These are phyloP conservation scores for Tortricodes alternella DNA, from an alignment of 2,888 invertebrate species.

Conservation along the genomic window DNA sequence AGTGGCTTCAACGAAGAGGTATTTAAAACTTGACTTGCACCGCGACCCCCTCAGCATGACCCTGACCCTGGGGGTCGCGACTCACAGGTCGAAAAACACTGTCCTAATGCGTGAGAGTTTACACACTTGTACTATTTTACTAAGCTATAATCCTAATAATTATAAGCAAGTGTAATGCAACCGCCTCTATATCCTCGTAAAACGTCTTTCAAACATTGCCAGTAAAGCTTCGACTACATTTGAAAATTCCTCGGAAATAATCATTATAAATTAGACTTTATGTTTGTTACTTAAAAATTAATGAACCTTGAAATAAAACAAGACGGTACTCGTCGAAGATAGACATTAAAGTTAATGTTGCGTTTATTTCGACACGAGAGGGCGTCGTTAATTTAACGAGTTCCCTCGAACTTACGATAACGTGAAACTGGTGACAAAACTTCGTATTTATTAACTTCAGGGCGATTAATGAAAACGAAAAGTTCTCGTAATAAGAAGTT, in stretches of 20 bases:
- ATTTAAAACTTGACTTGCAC: too few species aligned
- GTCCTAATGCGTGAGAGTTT: too few species aligned
- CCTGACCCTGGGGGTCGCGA: too few species aligned
- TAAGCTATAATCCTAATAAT: too few species aligned
- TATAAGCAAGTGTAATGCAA: too few species aligned
- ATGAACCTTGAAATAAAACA: slow-evolving; percentile 11
- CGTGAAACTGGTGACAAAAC: not conserved
- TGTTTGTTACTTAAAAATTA: slow-evolving; percentile 11
- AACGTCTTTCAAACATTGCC: too few species aligned
- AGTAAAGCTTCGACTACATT: not conserved
- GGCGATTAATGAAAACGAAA: not conserved
- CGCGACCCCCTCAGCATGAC: too few species aligned
- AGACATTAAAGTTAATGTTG: slow-evolving; percentile 16
- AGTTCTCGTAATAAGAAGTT: slow-evolving; percentile 13
- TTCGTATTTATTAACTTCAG: slow-evolving; percentile 3
- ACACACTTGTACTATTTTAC: too few species aligned
- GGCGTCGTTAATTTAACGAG: slow-evolving; percentile 17
- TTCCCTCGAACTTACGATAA: slow-evolving; percentile 1
- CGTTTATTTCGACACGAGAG: slow-evolving; percentile 14
- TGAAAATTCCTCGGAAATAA: too few species aligned
- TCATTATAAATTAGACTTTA: not conserved
- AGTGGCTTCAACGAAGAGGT: too few species aligned
- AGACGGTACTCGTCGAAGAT: slow-evolving; percentile 14
- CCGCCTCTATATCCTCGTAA: too few species aligned
- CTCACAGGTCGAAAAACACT: too few species aligned